Base-by-base conservation (phyloP, 2,113 vertebrate species). In the Epinephelus lanceolatus region DNA sequence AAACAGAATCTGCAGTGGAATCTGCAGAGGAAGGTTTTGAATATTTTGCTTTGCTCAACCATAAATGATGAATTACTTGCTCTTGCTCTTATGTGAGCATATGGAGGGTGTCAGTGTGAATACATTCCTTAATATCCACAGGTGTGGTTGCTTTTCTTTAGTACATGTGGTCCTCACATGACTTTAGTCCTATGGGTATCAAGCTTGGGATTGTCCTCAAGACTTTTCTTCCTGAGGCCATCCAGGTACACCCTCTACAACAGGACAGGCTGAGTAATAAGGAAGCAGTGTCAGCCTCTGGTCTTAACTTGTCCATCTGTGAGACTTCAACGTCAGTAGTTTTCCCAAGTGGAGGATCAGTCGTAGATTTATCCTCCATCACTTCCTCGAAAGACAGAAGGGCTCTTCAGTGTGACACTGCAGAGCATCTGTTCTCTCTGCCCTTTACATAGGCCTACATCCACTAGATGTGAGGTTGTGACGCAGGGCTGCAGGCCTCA, bases 401-500 rank as follows among this genome's bases (percentile, higher is more conserved):
- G 23, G 9, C 19, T 19, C 19, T 45, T 61, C 71, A 79, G 60
- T 65, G 12, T 37, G 45, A 81, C 56, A 33, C 67, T 68, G 65
- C 70, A 55, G 59, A 71, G 45, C 27, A 47, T 14, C 2, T 45
- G 60, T 75, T 75, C 53, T 76, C 81, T 66, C n/a, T 6, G 18
- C 53, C 67, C 45, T 72, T 52, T 37, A 74, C n/a, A 78, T 30
- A 30, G 30, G 30, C 30, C 30, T 30, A 76, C 72, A 84, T 82
- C 85, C 78, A 63, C 59, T 53, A 69, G 76, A 65, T 76, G 65
- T 19, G 52, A 76, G 27, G 61, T 61, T 56, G 49, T 23, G 60
- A 57, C 56, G 47, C 37, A 3, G 23, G 9, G 65, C 53, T 52
- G 42, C 27, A 27, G 51, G 25, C 14, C 72, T 96, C 84, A 97